These are phyloP conservation scores for Microcebus jonahi DNA, from an alignment of 2,113 vertebrate species.

Conservation along the genomic window DNA sequence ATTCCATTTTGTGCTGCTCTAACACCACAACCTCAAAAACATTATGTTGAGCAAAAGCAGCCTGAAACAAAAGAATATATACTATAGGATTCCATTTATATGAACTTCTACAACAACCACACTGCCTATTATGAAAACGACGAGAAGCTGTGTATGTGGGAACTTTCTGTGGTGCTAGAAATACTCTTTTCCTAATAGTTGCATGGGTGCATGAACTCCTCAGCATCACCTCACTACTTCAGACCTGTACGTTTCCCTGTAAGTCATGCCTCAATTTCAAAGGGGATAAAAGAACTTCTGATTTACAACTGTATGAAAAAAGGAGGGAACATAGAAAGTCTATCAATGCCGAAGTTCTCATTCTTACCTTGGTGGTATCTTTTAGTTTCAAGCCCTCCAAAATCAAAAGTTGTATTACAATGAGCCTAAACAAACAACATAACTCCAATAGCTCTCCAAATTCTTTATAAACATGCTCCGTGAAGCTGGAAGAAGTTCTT, in stretches of 20 bases:
- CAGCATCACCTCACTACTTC: accelerated
- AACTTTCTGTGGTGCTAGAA: accelerated
- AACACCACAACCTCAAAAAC: neutral
- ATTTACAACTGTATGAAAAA: no score
- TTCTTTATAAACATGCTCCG: neutral
- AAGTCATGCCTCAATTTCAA: no score
- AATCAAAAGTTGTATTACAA: neutral
- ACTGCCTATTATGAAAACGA: accelerated
- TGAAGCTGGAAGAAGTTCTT: neutral
- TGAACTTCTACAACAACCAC: accelerated
- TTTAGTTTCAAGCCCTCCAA: neutral
- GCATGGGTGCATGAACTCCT: accelerated
- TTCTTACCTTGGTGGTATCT: neutral
- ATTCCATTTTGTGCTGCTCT: neutral
- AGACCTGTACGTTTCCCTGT: accelerated
- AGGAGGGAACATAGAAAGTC: neutral
- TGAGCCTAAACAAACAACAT: neutral
- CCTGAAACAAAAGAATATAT: accelerated
- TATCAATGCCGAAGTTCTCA: neutral
- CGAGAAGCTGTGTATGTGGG: accelerated
- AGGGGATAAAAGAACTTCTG: neutral
- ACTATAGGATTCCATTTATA: accelerated
- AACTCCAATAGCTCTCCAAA: neutral
- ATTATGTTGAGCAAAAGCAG: neutral
- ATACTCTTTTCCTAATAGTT: accelerated